phyloP scores from a whole-genome alignment of 2,888 invertebrate genomes.

The Apotomis turbidana region DNA sequence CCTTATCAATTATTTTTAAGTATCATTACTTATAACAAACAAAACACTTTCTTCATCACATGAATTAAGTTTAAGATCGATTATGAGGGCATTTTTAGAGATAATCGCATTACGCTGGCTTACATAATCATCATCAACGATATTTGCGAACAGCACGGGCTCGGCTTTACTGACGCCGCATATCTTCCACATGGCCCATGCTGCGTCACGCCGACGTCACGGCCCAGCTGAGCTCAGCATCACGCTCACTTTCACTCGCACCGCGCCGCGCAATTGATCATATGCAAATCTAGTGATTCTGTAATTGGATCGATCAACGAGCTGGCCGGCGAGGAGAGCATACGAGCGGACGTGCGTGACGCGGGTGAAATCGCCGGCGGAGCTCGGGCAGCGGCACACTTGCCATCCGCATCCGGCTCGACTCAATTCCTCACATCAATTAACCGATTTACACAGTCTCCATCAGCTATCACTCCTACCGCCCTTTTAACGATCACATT shows the following conservation, averaged over 20 bases:
- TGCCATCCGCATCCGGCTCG: conserved; percentile 44
- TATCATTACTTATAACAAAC: not conserved
- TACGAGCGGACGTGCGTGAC: conserved; percentile 76
- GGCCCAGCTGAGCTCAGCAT: conserved; percentile 71
- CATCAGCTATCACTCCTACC: conserved; percentile 32
- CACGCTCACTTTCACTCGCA: conserved; percentile 75
- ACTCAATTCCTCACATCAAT: conserved; percentile 36
- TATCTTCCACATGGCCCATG: conserved; percentile 82
- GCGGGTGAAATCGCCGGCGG: conserved; percentile 73
- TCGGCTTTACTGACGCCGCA: conserved; percentile 80
- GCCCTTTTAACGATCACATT: conserved; percentile 43
- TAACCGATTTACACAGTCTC: conserved; percentile 38
- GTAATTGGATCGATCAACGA: conserved; percentile 65
- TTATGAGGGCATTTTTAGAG: conserved; percentile 48
- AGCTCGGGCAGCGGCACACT: conserved; percentile 52
- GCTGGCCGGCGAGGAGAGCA: conserved; percentile 58
- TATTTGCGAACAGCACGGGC: conserved; percentile 70
- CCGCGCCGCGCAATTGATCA: conserved; percentile 44
- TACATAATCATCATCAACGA: conserved; percentile 75
- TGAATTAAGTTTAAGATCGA: conserved; percentile 35
- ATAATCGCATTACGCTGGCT: conserved; percentile 54
- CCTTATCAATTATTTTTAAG: not conserved
- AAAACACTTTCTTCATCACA: not conserved
- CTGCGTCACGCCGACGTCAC: conserved; percentile 61
- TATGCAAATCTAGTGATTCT: conserved; percentile 66